phyloP scores from a whole-genome alignment of 1,140 invertebrate species.

The Chironomus tepperi region DNA sequence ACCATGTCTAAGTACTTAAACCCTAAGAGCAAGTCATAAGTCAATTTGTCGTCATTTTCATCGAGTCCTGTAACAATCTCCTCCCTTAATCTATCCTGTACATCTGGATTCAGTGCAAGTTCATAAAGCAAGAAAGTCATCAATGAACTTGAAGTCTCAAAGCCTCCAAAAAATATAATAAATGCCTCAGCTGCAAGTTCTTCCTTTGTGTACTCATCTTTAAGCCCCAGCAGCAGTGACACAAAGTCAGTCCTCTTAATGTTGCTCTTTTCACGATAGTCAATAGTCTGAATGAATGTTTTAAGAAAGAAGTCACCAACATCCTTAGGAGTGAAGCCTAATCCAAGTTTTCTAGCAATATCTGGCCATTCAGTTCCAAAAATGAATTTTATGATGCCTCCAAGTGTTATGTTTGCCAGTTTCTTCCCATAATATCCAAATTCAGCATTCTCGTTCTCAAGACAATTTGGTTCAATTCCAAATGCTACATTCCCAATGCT shows the following conservation, averaged over 20 bases:
- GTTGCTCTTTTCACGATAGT: conserved; percentile 32
- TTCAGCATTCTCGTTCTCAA: not conserved
- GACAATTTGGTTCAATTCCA: conserved; percentile 51
- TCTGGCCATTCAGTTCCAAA: not conserved
- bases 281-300: conserved; percentile 30
- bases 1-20: conserved; percentile 12
- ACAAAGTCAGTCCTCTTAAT: conserved; percentile 46
- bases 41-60: not conserved
- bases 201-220: conserved; percentile 29
- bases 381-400: not conserved
- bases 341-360: not conserved
- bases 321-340: not conserved
- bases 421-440: not conserved
- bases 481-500: conserved; percentile 51
- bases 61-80: not conserved
- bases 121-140: conserved; percentile 24
- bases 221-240: conserved; percentile 47
- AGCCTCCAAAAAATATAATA: conserved; percentile 27
- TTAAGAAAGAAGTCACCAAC: not conserved
- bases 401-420: not conserved
- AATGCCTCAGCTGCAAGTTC: conserved; percentile 37
- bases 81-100: not conserved
- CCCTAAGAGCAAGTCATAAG: not conserved
- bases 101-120: conserved; percentile 1
- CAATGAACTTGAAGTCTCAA: conserved; percentile 22